Evolutionary conservation across 2,113 vertebrate genomes (phyloP), one percentile per base, ranked within the genome.

Genomic region (Cephalopholis sonnerati): DNA sequence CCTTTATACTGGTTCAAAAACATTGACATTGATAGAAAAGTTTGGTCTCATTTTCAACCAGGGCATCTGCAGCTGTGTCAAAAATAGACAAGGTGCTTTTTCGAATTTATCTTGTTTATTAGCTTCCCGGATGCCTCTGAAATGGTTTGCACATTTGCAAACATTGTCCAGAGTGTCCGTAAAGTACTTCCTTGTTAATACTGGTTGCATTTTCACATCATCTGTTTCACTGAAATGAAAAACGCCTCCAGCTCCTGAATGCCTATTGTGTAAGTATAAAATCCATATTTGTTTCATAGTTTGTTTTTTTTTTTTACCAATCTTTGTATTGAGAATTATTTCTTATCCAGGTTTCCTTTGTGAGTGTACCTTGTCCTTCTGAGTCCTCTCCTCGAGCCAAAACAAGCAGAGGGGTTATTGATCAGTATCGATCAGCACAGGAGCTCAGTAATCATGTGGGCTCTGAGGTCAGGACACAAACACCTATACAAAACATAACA

Each of bases 391-490:
- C 71, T 13, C 7, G 0, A 59, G 54, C 77, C 7, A 44, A 61
- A 55, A 74, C 72, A 57, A 77, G 64, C 79, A 4, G 70, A 77
- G 48, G 29, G 51, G 51, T 69, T 82, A 79, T 89, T 77, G 86
- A 91, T 88, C 57, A 0, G 27, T 74, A 87, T 71, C 41, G 87
- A 88, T 84, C 16, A 55, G 10, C 0, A 36, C 44, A 62, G 59
- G 20, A 57, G 74, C n/a, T 77, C 41, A 24, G 69, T 20, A 6
- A 87, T 87, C 53, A 54, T 54, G 67, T 12, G 50, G 65, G 54
- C 71, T 12, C 3, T 22, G 63, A 24, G 72, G 79, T 83, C 77
- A 69, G 3, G 68, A 63, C 57, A 65, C 11, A 64, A 51, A 69
- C 39, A 27, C 41, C 1, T 36, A 32, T 4, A 16, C 17, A 58